phyloP scores from a whole-genome alignment of 37 sponge, comb jelly and placozoan species.

The Bolinopsis microptera region DNA sequence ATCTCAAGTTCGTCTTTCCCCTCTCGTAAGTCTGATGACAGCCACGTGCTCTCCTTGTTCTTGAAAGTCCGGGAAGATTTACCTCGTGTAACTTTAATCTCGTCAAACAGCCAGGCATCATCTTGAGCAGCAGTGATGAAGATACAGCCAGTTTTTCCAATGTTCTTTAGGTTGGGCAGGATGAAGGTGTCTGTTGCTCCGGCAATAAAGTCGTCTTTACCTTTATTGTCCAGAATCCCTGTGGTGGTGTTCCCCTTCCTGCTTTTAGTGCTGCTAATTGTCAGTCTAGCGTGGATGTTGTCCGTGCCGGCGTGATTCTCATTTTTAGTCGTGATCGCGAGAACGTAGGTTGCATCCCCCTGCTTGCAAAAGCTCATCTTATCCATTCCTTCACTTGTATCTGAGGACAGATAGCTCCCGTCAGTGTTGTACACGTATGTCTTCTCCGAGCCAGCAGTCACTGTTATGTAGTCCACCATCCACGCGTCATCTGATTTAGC shows the following conservation, averaged over 20 bases:
- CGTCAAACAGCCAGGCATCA: background rate
- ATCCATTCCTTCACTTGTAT: background rate
- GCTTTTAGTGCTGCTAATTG: background rate
- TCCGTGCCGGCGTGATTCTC: background rate
- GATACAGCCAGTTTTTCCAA: background rate
- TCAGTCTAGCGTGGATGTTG: conserved; percentile 18
- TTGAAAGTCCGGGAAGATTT: background rate
- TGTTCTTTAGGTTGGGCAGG: background rate
- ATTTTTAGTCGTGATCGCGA: background rate
- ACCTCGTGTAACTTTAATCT: background rate
- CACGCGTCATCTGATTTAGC: background rate
- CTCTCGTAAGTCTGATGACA: background rate
- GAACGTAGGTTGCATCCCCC: background rate
- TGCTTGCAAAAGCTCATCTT: background rate
- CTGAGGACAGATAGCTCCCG: background rate
- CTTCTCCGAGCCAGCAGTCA: background rate
- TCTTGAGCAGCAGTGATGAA: background rate
- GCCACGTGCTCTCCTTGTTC: background rate
- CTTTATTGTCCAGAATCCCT: background rate
- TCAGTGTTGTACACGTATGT: background rate
- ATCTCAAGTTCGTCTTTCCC: background rate
- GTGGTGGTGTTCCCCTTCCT: background rate
- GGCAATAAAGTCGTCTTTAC: background rate
- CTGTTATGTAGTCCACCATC: background rate
- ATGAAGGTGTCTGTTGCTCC: background rate